phyloP scores from a whole-genome alignment of 2,888 invertebrate genomes.

The Trichacis sp. region DNA sequence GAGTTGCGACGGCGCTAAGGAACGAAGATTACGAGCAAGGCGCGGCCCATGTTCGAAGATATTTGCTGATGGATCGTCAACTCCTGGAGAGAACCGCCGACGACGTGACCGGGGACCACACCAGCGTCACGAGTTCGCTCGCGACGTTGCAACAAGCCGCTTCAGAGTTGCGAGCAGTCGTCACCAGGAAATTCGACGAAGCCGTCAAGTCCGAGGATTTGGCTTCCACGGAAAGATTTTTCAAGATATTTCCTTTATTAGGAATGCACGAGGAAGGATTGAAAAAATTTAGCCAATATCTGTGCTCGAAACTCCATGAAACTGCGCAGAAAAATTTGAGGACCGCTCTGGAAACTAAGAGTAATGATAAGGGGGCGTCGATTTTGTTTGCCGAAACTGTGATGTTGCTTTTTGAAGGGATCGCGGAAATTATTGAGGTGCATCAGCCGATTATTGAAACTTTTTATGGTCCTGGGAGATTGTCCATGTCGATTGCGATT shows the following conservation, averaged over 20 bases:
- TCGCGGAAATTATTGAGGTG: slow-evolving; percentile 85
- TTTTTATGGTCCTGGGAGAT: slow-evolving; percentile 85
- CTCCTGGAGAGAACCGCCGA: slow-evolving; percentile 81
- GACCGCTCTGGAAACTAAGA: slow-evolving; percentile 75
- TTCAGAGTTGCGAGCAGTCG: slow-evolving; percentile 77
- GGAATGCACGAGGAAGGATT: slow-evolving; percentile 93
- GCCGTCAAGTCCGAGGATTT: slow-evolving; percentile 90
- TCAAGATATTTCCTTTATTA: slow-evolving; percentile 95
- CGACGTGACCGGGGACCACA: slow-evolving; percentile 79
- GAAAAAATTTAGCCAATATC: slow-evolving; percentile 86
- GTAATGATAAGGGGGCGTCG: slow-evolving; percentile 78
- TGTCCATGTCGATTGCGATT: slow-evolving; percentile 78
- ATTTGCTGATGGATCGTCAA: slow-evolving; percentile 91
- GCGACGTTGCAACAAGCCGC: slow-evolving; percentile 82
- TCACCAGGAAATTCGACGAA: slow-evolving; percentile 88
- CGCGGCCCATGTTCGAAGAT: slow-evolving; percentile 94
- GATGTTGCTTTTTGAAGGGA: slow-evolving; percentile 86
- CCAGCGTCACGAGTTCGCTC: slow-evolving; percentile 80
- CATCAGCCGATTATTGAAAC: slow-evolving; percentile 92
- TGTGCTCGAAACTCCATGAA: slow-evolving; percentile 81
- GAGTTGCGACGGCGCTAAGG: slow-evolving; percentile 93
- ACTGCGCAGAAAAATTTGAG: slow-evolving; percentile 81
- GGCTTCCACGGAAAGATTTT: slow-evolving; percentile 92
- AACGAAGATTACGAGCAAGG: slow-evolving; percentile 98
- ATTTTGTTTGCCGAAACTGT: slow-evolving; percentile 89